A percentile compares a stretch with the other conserved stretches of the same genome.
phyloP scores from a whole-genome alignment of 2,113 vertebrate genomes.

The Phoenicopterus ruber region DNA sequence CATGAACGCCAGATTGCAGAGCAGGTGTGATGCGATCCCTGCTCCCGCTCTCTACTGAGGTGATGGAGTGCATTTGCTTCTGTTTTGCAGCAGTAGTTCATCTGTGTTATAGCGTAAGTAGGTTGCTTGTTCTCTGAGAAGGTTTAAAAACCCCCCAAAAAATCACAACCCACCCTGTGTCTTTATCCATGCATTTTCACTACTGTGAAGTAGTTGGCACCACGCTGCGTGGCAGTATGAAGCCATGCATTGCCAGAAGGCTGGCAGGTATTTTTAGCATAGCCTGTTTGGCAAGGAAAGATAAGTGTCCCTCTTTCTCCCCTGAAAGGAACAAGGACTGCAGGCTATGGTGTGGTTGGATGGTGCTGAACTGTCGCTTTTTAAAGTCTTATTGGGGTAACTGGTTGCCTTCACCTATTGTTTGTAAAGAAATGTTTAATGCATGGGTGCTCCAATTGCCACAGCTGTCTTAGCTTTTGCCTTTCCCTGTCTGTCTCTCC shows the following conservation, averaged over 20 bases:
- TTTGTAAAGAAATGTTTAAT: conserved; percentile 26
- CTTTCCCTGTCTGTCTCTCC: conserved; percentile 45
- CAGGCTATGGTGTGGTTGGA: not conserved
- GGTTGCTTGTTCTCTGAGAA: not conserved
- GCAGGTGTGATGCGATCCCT: not conserved
- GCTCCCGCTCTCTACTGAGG: not conserved
- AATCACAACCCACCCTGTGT: not conserved
- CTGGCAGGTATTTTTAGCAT: conserved; percentile 47
- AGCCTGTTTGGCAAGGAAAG: conserved; percentile 19
- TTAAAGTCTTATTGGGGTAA: not conserved
- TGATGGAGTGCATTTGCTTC: not conserved
- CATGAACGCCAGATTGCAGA: conserved; percentile 10
- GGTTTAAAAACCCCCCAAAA: not conserved
- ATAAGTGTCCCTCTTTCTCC: not conserved
- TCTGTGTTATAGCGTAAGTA: not conserved
- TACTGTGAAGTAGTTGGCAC: not conserved
- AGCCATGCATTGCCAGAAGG: not conserved
- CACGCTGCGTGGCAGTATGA: not conserved
- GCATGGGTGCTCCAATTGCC: not conserved
- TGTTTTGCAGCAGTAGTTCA: not conserved
- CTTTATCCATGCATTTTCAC: not conserved
- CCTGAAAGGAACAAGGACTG: not conserved
- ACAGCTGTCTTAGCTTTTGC: conserved; percentile 44
- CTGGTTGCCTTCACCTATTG: not conserved
- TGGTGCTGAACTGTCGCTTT: not conserved